Evolutionary conservation across 2,888 invertebrate species (phyloP).

Genomic region (Megastigmus dorsalis): DNA sequence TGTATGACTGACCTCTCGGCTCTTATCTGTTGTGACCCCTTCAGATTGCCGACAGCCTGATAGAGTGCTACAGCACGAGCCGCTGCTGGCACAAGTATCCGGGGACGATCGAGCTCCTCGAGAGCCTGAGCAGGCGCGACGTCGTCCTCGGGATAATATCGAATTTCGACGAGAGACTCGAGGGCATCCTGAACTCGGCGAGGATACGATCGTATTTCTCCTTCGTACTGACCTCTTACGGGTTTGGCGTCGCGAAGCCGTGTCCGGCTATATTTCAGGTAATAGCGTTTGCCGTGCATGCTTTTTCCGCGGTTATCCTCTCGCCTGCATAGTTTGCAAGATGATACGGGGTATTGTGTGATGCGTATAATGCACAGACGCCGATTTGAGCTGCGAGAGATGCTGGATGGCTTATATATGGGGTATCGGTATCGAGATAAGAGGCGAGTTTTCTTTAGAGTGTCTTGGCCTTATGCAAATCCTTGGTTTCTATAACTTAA

Average conservation of each 20-base stretch:
- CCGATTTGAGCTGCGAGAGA: too few relatives aligned
- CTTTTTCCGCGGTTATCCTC: neutral
- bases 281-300: neutral
- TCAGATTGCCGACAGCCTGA: slow-evolving; percentile 78
- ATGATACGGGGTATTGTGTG: too few relatives aligned
- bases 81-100: slow-evolving; percentile 84
- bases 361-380: too few relatives aligned
- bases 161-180: slow-evolving; percentile 90
- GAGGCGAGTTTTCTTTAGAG: too few relatives aligned
- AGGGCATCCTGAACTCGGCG: slow-evolving; percentile 80
- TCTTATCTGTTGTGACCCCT: slow-evolving; percentile 29
- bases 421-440: too few relatives aligned
- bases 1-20: neutral
- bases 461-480: too few relatives aligned
- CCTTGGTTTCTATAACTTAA: too few relatives aligned
- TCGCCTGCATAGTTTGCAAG: too few relatives aligned
- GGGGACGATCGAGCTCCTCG: slow-evolving; percentile 81
- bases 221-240: slow-evolving; percentile 88
- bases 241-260: slow-evolving; percentile 85
- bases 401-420: too few relatives aligned
- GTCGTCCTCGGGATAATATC: slow-evolving; percentile 86
- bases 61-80: slow-evolving; percentile 82
- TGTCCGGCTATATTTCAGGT: slow-evolving; percentile 80
- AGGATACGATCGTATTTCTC: slow-evolving; percentile 84
- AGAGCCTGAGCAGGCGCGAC: slow-evolving; percentile 76